These are phyloP conservation scores for Rhabdophis nuchalis DNA, from an alignment of 2,797 vertebrate species.

Conservation along the genomic window DNA sequence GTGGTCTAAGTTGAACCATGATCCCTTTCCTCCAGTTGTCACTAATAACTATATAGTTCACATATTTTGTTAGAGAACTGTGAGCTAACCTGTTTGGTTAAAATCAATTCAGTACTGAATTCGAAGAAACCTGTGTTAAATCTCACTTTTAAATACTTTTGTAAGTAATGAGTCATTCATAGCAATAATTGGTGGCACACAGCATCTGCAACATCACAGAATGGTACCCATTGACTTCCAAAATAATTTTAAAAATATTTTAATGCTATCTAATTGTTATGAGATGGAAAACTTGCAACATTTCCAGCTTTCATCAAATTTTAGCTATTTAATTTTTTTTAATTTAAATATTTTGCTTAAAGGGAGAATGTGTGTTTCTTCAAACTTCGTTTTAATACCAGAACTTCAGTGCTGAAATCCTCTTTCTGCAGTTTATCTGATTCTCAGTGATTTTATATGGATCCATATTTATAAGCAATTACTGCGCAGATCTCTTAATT, in stretches of 20 bases:
- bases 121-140: background rate
- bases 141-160: background rate
- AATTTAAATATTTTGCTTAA: background rate
- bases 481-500: background rate
- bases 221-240: background rate
- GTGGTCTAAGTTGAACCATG: background rate
- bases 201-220: background rate
- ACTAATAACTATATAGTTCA: background rate
- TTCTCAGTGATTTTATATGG: background rate
- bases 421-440: background rate
- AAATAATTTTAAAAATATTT: background rate
- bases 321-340: background rate
- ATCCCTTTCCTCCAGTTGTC: background rate
- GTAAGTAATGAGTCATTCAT: background rate
- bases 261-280: background rate
- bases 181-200: background rate
- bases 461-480: background rate
- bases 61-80: background rate
- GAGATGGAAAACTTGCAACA: background rate
- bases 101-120: background rate
- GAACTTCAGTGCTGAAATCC: background rate
- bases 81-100: background rate
- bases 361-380: background rate
- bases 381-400: background rate
- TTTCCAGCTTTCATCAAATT: background rate